Conservation (phyloP, 1,140 invertebrate genomes). For the Tetramorium simillimum region DNA sequence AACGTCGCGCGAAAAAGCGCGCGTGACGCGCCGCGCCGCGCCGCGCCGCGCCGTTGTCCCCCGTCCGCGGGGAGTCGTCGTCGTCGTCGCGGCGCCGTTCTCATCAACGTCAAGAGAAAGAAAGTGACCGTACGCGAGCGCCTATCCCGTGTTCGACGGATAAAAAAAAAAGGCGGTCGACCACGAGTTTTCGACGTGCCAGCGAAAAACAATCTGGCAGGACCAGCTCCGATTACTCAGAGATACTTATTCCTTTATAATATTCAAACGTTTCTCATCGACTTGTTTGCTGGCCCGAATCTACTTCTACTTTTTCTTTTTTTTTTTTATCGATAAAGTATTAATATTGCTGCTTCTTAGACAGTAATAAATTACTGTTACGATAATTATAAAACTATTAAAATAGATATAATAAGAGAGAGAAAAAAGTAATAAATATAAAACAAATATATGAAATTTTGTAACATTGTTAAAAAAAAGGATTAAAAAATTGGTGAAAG, state of each 20-base stretch:
- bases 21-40: constrained; percentile 40
- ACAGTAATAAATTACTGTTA: not conserved
- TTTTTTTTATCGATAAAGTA: not conserved
- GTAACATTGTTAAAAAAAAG: not conserved
- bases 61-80: not conserved
- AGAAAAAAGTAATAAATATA: not conserved
- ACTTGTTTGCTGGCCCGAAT: not conserved
- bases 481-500: not conserved
- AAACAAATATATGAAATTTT: not conserved
- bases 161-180: constrained; percentile 27
- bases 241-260: not conserved
- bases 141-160: not conserved
- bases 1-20: constrained; percentile 59
- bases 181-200: constrained; percentile 30
- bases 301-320: not conserved
- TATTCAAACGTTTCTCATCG: constrained; percentile 5
- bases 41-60: not conserved
- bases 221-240: constrained; percentile 26
- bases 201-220: constrained; percentile 27
- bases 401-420: not conserved
- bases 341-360: not conserved
- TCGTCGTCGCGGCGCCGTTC: not conserved
- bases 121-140: constrained; percentile 46
- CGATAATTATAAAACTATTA: not conserved
- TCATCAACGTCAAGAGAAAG: constrained; percentile 43